Evolutionary conservation across 1,140 invertebrate species (phyloP).

Genomic region (Leptinotarsa lineolata): DNA sequence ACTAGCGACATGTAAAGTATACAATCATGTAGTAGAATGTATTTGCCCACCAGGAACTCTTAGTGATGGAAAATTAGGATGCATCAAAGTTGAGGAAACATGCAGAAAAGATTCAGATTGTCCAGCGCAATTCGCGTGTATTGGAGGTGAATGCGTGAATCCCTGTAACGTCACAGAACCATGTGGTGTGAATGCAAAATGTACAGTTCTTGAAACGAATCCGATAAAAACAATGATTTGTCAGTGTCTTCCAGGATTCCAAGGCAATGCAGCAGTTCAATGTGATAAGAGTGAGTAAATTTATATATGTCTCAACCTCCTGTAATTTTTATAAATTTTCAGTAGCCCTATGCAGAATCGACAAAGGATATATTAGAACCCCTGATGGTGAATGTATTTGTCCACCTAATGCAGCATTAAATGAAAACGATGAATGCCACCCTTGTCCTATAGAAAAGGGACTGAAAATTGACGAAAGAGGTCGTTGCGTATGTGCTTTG

Average conservation of each 20-base stretch:
- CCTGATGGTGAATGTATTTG: conserved; percentile 75
- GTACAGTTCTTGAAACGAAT: conserved; percentile 77
- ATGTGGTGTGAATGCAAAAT: conserved; percentile 80
- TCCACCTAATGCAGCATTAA: conserved; percentile 74
- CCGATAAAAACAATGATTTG: conserved; percentile 89
- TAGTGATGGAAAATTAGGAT: conserved; percentile 69
- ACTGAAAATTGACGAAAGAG: conserved; percentile 73
- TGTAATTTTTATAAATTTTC: conserved; percentile 12
- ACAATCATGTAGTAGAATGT: conserved; percentile 76
- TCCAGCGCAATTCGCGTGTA: conserved; percentile 79
- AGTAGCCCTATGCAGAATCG: conserved; percentile 68
- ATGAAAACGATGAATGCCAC: conserved; percentile 75
- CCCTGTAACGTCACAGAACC: conserved; percentile 80
- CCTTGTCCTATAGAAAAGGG: conserved; percentile 73
- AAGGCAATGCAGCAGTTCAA: conserved; percentile 77
- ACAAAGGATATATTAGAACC: conserved; percentile 73
- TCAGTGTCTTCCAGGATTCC: conserved; percentile 82
- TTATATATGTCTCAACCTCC: not conserved
- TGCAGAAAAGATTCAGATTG: conserved; percentile 83
- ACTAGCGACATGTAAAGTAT: conserved; percentile 74
- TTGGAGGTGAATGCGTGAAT: conserved; percentile 79
- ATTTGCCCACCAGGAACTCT: conserved; percentile 77
- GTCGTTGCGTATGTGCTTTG: conserved; percentile 78
- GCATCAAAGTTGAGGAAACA: conserved; percentile 64
- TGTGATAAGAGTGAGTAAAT: conserved; percentile 67